Evolutionary conservation across 2,888 invertebrate species (phyloP).

Genomic region (Drosophila subsilvestris): DNA sequence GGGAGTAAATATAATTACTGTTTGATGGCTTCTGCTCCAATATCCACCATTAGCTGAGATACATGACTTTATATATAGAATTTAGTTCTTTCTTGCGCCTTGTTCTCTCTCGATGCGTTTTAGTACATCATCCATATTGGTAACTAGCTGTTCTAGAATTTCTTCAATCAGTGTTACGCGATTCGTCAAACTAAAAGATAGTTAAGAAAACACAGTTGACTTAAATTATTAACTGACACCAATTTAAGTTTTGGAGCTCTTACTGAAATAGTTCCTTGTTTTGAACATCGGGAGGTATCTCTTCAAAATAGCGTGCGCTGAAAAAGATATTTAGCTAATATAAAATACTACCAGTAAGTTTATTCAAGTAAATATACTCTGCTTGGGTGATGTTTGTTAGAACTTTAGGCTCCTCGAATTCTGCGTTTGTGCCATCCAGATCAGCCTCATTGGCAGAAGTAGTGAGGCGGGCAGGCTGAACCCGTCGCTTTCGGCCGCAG

Average conservation of each 20-base stretch:
- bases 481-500: constrained; percentile 53
- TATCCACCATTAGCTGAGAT: not conserved
- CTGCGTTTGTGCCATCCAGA: not conserved
- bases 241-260: not conserved
- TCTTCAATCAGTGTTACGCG: constrained; percentile 74
- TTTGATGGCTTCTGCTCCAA: too few species aligned
- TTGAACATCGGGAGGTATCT: constrained; percentile 47
- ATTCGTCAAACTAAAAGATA: constrained; percentile 62
- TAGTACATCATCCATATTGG: constrained; percentile 75
- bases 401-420: not conserved
- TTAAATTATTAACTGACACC: not conserved
- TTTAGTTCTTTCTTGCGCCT: not conserved
- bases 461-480: not conserved
- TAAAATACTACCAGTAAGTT: not conserved
- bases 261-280: constrained; percentile 64
- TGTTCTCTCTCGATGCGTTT: constrained; percentile 62
- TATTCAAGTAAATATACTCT: not conserved
- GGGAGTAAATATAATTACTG: too few species aligned
- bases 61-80: not conserved
- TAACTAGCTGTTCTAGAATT: constrained; percentile 73
- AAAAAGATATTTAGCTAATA: not conserved
- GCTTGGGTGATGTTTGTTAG: not conserved
- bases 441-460: not conserved
- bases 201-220: not conserved
- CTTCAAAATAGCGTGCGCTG: constrained; percentile 54